phyloP scores from a whole-genome alignment of 2,888 invertebrate species.

The Strigamia maritima region DNA sequence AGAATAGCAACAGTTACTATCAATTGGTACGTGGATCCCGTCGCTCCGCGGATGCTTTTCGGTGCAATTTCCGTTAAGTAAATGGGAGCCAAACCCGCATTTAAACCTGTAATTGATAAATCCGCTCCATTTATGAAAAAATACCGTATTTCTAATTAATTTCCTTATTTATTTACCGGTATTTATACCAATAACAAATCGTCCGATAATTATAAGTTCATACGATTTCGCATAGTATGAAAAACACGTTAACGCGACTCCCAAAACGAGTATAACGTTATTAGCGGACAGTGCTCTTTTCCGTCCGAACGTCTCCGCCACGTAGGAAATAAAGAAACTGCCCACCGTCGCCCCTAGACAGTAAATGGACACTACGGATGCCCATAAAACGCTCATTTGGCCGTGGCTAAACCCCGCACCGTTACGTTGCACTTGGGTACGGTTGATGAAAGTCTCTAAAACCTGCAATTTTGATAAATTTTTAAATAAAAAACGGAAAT shows the following conservation, averaged over 20 bases:
- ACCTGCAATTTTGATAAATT: slow-evolving; percentile 56
- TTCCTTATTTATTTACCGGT: slow-evolving; percentile 54
- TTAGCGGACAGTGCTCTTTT: slow-evolving; percentile 76
- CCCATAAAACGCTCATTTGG: slow-evolving; percentile 66
- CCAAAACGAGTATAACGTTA: slow-evolving; percentile 70
- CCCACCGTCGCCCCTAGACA: slow-evolving; percentile 86
- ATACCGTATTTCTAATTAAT: background rate
- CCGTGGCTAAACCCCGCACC: slow-evolving; percentile 48
- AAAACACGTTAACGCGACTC: slow-evolving; percentile 64
- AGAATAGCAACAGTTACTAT: slow-evolving; percentile 83
- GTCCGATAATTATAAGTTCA: slow-evolving; percentile 73
- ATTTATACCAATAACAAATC: slow-evolving; percentile 76
- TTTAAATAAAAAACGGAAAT: too few species aligned
- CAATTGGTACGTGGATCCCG: slow-evolving; percentile 83
- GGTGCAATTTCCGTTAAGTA: slow-evolving; percentile 87
- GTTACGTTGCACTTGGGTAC: slow-evolving; percentile 59
- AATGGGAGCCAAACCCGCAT: slow-evolving; percentile 82
- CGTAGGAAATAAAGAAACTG: slow-evolving; percentile 66
- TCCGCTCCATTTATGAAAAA: background rate
- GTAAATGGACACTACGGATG: slow-evolving; percentile 73
- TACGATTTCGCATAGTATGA: slow-evolving; percentile 67
- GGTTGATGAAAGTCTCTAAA: slow-evolving; percentile 68
- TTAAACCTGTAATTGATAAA: slow-evolving; percentile 61
- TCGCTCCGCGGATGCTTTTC: slow-evolving; percentile 73
- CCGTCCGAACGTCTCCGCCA: slow-evolving; percentile 61